Conservation (phyloP, 2,888 invertebrate species). For the Dolichopus griseipennis region DNA sequence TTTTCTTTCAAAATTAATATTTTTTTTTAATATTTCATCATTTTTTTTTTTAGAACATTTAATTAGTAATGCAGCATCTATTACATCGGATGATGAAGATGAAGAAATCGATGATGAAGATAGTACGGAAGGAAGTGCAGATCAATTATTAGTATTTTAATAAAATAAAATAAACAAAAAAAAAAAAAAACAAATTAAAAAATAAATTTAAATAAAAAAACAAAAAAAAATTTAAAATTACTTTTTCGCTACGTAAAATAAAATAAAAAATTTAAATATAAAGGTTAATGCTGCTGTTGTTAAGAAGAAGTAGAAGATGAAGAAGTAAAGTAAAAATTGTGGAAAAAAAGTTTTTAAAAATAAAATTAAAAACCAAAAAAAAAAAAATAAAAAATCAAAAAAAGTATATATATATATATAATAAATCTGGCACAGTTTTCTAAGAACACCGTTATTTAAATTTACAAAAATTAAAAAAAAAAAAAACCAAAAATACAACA, state of each 20-base stretch:
- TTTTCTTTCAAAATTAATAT: too few relatives aligned
- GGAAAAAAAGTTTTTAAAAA: slow-evolving; percentile 7
- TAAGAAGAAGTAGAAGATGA: slow-evolving; percentile 13
- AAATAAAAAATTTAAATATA: slow-evolving; percentile 8
- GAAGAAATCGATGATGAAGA: slow-evolving; percentile 59
- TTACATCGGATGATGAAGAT: slow-evolving; percentile 64
- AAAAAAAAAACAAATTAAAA: too few relatives aligned
- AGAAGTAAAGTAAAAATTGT: background rate
- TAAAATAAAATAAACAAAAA: slow-evolving; percentile 11
- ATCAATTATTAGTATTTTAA: slow-evolving; percentile 68
- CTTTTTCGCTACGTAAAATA: slow-evolving; percentile 10
- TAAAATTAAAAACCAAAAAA: background rate
- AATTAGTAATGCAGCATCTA: slow-evolving; percentile 51
- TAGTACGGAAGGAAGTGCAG: slow-evolving; percentile 67
- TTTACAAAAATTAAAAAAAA: background rate
- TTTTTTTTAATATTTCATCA: background rate
- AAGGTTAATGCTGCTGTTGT: slow-evolving; percentile 13
- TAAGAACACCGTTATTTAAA: slow-evolving; percentile 5
- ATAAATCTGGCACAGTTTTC: background rate
- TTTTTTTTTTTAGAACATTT: slow-evolving; percentile 38
- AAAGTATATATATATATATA: too few relatives aligned
- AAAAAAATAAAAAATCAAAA: slow-evolving; percentile 1
- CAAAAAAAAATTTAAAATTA: slow-evolving; percentile 14
- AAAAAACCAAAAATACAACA: background rate
- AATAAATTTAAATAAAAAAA: slow-evolving; percentile 18